Evolutionary conservation across 2,113 vertebrate species (phyloP).

Genomic region (Scomber colias): DNA sequence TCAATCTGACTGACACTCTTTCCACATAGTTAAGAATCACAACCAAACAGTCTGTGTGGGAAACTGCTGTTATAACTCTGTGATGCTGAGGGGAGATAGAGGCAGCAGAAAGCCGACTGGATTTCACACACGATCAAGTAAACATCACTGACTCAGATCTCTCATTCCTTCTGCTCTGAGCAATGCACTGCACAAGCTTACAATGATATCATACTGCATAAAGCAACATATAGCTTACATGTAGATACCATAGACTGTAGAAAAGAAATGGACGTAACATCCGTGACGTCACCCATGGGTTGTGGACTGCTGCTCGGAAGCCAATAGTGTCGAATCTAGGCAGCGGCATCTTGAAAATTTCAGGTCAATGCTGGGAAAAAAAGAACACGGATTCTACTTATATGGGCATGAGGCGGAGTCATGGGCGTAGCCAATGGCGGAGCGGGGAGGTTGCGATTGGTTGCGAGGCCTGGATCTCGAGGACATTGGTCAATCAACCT

Average conservation of each 20-base stretch:
- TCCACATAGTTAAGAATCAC: constrained; percentile 62
- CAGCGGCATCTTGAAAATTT: too few species aligned
- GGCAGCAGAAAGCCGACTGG: constrained; percentile 23
- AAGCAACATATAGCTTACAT: neutral
- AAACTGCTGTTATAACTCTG: constrained; percentile 38
- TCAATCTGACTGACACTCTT: constrained; percentile 65
- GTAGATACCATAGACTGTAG: neutral
- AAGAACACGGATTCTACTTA: too few species aligned
- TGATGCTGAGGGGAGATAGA: constrained; percentile 22
- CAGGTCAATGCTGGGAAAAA: too few species aligned
- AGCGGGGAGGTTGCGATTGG: too few species aligned
- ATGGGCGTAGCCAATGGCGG: too few species aligned
- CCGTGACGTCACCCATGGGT: too few species aligned
- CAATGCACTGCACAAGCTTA: neutral
- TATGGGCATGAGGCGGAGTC: too few species aligned
- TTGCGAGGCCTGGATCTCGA: too few species aligned
- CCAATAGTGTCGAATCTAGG: too few species aligned
- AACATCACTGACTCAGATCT: constrained; percentile 27
- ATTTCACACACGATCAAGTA: constrained; percentile 58
- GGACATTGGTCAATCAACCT: too few species aligned
- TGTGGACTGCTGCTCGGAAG: too few species aligned
- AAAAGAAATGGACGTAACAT: too few species aligned
- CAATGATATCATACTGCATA: neutral
- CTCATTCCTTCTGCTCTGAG: constrained; percentile 4
- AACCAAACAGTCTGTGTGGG: constrained; percentile 47